These are phyloP conservation scores for Okamejei kenojei DNA, from an alignment of 2,797 vertebrate genomes.

Conservation along the genomic window DNA sequence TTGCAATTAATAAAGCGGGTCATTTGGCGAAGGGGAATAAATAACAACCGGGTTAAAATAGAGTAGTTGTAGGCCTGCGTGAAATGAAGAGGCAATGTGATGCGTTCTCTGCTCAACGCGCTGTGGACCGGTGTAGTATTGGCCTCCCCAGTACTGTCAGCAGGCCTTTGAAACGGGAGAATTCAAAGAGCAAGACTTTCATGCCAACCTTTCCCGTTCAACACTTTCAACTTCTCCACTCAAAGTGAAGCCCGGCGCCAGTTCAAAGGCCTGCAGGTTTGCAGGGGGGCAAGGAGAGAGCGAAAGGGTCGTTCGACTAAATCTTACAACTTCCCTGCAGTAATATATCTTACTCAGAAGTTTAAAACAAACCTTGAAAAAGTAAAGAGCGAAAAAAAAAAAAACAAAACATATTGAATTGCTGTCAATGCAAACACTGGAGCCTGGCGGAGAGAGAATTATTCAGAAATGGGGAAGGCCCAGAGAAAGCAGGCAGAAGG, in stretches of 20 bases:
- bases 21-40: too few relatives aligned
- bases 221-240: constrained; percentile 81
- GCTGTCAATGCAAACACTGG: constrained; percentile 48
- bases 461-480: constrained; percentile 39
- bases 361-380: constrained; percentile 11
- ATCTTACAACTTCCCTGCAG: constrained; percentile 47
- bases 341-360: constrained; percentile 48
- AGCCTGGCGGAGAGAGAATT: constrained; percentile 40
- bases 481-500: constrained; percentile 37
- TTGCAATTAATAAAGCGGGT: too few relatives aligned
- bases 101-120: constrained; percentile 48
- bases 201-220: constrained; percentile 72
- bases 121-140: constrained; percentile 56
- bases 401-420: constrained; percentile 51
- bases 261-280: constrained; percentile 73
- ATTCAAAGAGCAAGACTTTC: constrained; percentile 85
- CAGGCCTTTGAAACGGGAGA: constrained; percentile 63
- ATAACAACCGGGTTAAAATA: not conserved
- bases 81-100: constrained; percentile 49
- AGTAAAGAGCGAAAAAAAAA: constrained; percentile 45
- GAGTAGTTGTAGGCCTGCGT: not conserved
- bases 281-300: constrained; percentile 57
- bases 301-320: constrained; percentile 75
- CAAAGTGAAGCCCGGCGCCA: constrained; percentile 73
- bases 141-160: constrained; percentile 58